phyloP scores from a whole-genome alignment of 2,797 vertebrate species.

The Florisuga fusca region DNA sequence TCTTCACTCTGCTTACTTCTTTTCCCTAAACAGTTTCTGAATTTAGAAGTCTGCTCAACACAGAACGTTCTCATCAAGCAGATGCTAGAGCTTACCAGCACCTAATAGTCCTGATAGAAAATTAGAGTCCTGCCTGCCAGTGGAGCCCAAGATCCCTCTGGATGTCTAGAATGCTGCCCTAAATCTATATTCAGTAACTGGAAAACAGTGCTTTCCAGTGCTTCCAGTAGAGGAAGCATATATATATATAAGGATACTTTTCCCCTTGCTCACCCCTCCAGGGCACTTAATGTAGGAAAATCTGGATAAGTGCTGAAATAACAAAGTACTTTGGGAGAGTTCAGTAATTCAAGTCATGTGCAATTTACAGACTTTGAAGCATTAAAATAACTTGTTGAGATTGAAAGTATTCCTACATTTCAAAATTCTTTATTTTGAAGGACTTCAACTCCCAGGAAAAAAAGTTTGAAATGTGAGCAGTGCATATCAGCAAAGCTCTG shows the following conservation, averaged over 20 bases:
- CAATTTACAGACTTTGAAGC: background rate
- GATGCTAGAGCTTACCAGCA: background rate
- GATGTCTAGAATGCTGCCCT: background rate
- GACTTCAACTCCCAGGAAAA: background rate
- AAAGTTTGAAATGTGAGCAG: background rate
- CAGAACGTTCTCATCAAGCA: background rate
- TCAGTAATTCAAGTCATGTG: background rate
- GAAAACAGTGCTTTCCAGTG: background rate
- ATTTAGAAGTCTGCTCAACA: background rate
- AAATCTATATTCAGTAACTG: background rate
- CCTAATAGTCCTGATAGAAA: background rate
- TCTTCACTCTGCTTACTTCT: background rate
- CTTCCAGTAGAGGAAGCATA: background rate
- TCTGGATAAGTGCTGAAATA: background rate
- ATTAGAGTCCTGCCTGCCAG: background rate
- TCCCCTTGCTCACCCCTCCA: rapidly evolving
- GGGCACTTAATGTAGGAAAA: background rate
- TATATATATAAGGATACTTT: background rate
- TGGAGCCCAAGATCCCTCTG: background rate
- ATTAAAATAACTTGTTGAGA: background rate
- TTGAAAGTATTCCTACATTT: background rate
- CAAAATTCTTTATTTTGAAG: background rate
- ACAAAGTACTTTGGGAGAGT: background rate
- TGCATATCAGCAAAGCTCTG: background rate
- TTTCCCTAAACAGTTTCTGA: background rate